phyloP scores from a whole-genome alignment of 2,797 vertebrate species.

The Chrysolophus pictus region DNA sequence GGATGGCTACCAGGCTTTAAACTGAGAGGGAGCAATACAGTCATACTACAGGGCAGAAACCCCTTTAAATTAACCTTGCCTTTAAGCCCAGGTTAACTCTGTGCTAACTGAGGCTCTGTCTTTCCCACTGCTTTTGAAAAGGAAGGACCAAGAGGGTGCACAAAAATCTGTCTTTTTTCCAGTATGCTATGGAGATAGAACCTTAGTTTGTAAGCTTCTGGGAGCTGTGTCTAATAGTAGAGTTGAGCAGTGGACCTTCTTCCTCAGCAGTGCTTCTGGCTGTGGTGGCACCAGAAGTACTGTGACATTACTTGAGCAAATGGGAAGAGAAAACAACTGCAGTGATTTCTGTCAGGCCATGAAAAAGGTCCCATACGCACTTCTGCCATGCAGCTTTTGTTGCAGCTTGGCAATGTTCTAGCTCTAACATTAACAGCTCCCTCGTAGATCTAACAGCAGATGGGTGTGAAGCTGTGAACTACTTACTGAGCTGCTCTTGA shows the following conservation, averaged over 20 bases:
- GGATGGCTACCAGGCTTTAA: too few species aligned
- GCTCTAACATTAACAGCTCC: slow-evolving; percentile 34
- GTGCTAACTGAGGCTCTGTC: neutral
- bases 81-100: neutral
- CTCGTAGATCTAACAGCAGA: slow-evolving; percentile 61
- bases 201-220: neutral
- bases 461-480: slow-evolving; percentile 61
- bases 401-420: slow-evolving; percentile 34
- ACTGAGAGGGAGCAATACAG: too few species aligned
- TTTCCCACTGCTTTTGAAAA: neutral
- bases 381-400: neutral
- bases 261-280: neutral
- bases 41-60: neutral
- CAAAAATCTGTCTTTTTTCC: neutral
- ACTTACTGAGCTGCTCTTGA: slow-evolving; percentile 48
- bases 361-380: neutral
- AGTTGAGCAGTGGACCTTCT: neutral
- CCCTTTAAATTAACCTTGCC: neutral
- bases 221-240: neutral
- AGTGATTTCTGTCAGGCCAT: neutral
- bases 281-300: neutral
- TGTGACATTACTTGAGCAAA: neutral
- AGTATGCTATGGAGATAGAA: neutral
- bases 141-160: neutral
- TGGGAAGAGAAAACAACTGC: neutral